Base-by-base conservation (phyloP, 2,113 vertebrate species). In the Nannobrachium achirus region DNA sequence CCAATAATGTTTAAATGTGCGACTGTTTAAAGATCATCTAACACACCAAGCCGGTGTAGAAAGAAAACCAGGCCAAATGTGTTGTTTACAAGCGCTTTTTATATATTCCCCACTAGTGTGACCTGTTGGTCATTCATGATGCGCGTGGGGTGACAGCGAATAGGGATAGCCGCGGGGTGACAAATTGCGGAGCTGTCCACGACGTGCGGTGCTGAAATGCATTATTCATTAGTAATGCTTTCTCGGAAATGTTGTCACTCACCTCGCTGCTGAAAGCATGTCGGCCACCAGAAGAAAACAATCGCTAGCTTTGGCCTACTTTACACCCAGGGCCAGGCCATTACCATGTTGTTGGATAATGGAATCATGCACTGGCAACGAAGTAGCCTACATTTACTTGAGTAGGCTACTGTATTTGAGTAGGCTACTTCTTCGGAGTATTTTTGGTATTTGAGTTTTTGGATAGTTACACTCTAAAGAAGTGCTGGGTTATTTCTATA, bases 231-330 rank as follows among this genome's bases (percentile, higher is more conserved):
- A 56, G 68, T 18, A 10, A 56, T 55, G 44, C 25, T 19, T 89
- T 91, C 83, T 73, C 7, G 38, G 85, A 87, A 87, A 83, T 64
- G 63, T 64, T 77, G 66, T 4, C 16, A 1, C 8, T 45, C 13
- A 18, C 19, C 16, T 56, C 46, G 14, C 42, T 8, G 57, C 40
- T 59, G 40, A 59, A 59, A 59, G 18, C 56, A 59, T 42, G 3
- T 33, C 25, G 25, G 25, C 25, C 25, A 33, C 25, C 25, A 33
- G 2, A 5, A 33, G 25, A 33, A 33, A 33, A 33, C 25, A 33
- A 33, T 33, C 25, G 25, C 25, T 1, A 4, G 3, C 25, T 33
- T 33, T 33, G 25, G 25, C 25, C 6, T 33, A 5, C 25, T 33
- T 33, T n/a, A n/a, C n/a, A n/a, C n/a, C n/a, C n/a, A n/a, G n/a